phyloP scores from a whole-genome alignment of 2,113 vertebrate genomes.

The Ivindomyrus marchei region DNA sequence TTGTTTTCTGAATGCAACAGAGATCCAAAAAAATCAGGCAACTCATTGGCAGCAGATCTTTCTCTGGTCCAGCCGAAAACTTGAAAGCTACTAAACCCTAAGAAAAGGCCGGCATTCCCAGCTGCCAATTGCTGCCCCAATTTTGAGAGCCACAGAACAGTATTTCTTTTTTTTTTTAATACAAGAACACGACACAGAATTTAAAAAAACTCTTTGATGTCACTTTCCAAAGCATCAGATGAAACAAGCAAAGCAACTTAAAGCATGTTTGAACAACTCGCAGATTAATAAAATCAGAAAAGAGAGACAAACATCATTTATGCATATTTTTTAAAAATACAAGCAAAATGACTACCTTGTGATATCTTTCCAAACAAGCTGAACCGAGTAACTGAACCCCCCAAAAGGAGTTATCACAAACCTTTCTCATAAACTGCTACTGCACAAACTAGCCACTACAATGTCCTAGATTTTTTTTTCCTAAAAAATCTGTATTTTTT shows the following conservation, averaged over 20 bases:
- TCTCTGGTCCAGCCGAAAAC: neutral
- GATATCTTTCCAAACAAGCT: neutral
- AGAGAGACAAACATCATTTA: neutral
- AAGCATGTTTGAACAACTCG: neutral
- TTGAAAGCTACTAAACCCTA: neutral
- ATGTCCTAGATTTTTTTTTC: neutral
- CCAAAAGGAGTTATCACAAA: neutral
- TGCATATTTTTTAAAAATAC: neutral
- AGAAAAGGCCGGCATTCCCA: neutral
- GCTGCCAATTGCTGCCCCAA: neutral
- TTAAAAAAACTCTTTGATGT: neutral
- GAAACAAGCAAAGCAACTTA: neutral
- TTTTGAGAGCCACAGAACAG: neutral
- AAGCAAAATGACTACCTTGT: neutral
- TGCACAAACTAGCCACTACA: neutral
- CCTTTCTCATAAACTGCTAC: neutral
- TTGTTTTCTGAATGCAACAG: neutral
- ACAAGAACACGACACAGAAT: neutral
- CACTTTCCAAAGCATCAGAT: neutral
- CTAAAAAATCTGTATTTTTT: too few species aligned
- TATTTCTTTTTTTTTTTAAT: neutral
- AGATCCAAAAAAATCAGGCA: neutral
- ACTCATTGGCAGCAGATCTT: neutral
- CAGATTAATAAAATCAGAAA: neutral
- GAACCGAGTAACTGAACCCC: neutral